Conservation (phyloP, 2,113 vertebrate genomes). For the Cinclus mexicanus region DNA sequence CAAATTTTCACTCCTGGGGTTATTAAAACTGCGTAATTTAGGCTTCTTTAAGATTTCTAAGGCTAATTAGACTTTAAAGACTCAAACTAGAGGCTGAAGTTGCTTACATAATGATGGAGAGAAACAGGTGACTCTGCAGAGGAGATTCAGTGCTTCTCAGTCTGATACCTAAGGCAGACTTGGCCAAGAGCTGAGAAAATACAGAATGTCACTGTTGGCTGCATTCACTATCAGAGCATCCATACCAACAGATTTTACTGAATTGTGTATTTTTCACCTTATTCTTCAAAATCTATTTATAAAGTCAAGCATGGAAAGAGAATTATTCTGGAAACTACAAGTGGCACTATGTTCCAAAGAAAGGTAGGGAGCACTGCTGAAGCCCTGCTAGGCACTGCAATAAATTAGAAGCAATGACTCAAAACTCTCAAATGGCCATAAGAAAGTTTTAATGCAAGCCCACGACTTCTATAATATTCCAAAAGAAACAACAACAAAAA, state of each 20-base stretch:
- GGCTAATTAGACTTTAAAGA: background rate
- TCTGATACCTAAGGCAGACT: background rate
- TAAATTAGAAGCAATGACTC: conserved; percentile 4
- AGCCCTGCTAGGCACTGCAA: background rate
- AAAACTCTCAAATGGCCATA: background rate
- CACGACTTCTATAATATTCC: background rate
- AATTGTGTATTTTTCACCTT: background rate
- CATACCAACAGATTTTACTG: background rate
- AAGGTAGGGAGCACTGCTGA: background rate
- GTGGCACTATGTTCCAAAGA: background rate
- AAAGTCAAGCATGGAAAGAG: background rate
- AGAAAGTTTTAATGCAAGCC: conserved; percentile 41
- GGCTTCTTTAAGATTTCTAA: background rate
- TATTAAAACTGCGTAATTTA: background rate
- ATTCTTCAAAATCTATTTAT: background rate
- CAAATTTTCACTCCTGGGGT: background rate
- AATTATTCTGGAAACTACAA: conserved; percentile 21
- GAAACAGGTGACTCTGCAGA: background rate
- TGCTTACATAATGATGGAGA: background rate
- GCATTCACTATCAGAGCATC: background rate
- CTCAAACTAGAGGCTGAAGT: background rate
- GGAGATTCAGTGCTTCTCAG: background rate
- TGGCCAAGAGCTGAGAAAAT: background rate
- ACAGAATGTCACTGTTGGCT: background rate
- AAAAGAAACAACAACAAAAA: background rate